phyloP scores from a whole-genome alignment of 2,797 vertebrate species.

The Rhynchotus rufescens region DNA sequence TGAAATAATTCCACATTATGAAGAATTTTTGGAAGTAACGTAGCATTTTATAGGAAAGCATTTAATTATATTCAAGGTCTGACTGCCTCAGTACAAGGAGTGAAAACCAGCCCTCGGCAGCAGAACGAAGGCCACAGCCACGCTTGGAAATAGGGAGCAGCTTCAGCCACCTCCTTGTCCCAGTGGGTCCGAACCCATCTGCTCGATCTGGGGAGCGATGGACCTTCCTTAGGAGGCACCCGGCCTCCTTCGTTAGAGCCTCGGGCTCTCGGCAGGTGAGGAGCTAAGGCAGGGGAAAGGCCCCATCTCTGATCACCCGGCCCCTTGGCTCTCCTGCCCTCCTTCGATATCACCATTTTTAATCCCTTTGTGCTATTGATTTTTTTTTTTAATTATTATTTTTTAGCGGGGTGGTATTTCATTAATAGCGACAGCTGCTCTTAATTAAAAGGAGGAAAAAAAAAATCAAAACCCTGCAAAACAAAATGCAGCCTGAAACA shows the following conservation, averaged over 20 bases:
- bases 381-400: background rate
- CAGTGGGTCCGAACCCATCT: background rate
- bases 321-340: background rate
- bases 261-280: background rate
- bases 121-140: background rate
- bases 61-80: background rate
- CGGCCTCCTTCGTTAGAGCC: background rate
- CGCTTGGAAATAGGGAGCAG: background rate
- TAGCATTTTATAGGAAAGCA: background rate
- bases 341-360: constrained; percentile 29
- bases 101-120: background rate
- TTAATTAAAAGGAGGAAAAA: constrained; percentile 70
- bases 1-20: constrained; percentile 39
- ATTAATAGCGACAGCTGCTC: constrained; percentile 69
- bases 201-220: background rate
- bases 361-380: background rate
- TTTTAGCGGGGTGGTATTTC: background rate
- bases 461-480: constrained; percentile 9
- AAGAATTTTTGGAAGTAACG: constrained; percentile 34
- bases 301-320: background rate
- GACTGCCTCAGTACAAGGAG: background rate
- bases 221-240: background rate
- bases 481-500: constrained; percentile 45
- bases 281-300: background rate
- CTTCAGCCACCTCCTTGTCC: background rate